Percentiles rank a stretch among this genome's conserved stretches.
These are phyloP conservation scores for Triplophysa bombifrons DNA, from an alignment of 2,797 vertebrate species.

Conservation along the genomic window DNA sequence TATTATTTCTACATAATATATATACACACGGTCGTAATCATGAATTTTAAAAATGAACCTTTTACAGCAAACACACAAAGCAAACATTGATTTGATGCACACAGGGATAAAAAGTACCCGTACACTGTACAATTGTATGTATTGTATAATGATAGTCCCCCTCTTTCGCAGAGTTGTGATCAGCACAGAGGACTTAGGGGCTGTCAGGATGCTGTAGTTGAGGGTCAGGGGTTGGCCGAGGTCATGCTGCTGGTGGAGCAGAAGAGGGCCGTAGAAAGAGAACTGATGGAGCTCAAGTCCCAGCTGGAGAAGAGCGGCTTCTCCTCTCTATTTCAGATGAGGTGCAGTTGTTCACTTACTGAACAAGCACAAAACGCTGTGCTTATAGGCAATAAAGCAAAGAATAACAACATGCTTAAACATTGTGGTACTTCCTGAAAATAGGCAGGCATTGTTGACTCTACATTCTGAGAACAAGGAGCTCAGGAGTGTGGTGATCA, in stretches of 20 bases:
- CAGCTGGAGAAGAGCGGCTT: constrained; percentile 88
- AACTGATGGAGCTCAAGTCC: constrained; percentile 84
- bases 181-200: constrained; percentile 51
- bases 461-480: constrained; percentile 81
- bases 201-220: constrained; percentile 56
- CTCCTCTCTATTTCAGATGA: constrained; percentile 87
- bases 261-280: constrained; percentile 79
- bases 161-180: constrained; percentile 43
- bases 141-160: background rate
- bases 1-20: too few relatives aligned
- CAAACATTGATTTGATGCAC: too few relatives aligned
- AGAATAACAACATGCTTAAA: background rate
- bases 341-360: constrained; percentile 66
- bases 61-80: too few relatives aligned
- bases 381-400: background rate
- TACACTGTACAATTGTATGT: too few relatives aligned
- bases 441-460: constrained; percentile 84
- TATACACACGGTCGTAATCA: too few relatives aligned
- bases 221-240: constrained; percentile 71
- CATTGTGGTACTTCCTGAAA: constrained; percentile 2
- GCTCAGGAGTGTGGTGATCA: constrained; percentile 75
- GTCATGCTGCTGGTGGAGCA: constrained; percentile 77
- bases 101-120: too few relatives aligned
- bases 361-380: background rate
- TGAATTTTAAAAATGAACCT: too few relatives aligned